Percentiles rank a stretch among this genome's conserved stretches.
phyloP scores from a whole-genome alignment of 1,140 invertebrate species.

The Steinernema feltiae region DNA sequence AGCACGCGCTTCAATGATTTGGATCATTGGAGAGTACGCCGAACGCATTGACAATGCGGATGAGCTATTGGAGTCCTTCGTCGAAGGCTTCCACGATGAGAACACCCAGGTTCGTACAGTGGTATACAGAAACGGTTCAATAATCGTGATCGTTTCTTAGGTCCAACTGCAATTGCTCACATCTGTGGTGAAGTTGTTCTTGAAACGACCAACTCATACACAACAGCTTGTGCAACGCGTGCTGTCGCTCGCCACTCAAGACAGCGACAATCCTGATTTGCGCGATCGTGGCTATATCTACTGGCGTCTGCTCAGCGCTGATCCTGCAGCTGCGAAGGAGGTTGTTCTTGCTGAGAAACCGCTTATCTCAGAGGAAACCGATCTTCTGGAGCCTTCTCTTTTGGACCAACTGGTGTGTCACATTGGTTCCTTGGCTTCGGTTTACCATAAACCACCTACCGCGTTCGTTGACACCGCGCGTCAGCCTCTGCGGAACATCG shows the following conservation, averaged over 20 bases:
- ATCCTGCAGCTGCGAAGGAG: conserved; percentile 96
- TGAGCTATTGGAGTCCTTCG: conserved; percentile 91
- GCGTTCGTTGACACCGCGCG: conserved; percentile 83
- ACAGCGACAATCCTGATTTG: conserved; percentile 98
- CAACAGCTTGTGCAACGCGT: conserved; percentile 88
- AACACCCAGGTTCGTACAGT: conserved; percentile 72
- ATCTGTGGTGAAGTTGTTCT: conserved; percentile 94
- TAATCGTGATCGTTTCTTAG: conserved; percentile 36
- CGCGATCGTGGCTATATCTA: conserved; percentile 98
- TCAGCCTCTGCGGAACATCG: conserved; percentile 58
- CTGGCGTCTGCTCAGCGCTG: conserved; percentile 94
- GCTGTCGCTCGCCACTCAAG: conserved; percentile 62
- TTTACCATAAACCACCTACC: conserved; percentile 97
- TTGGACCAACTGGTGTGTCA: conserved; percentile 98
- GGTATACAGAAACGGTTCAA: conserved; percentile 8
- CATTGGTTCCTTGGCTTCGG: conserved; percentile 93
- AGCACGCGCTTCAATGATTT: conserved; percentile 98
- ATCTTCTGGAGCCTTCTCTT: conserved; percentile 91
- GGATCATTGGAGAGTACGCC: conserved; percentile 98
- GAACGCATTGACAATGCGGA: conserved; percentile 99
- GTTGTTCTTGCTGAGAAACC: conserved; percentile 98
- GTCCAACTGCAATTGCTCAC: conserved; percentile 93
- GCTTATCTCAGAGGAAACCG: conserved; percentile 97
- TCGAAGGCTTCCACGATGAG: conserved; percentile 99
- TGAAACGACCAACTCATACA: conserved; percentile 94